Base-by-base conservation (phyloP, 2,888 invertebrate genomes). In the Polia nebulosa region DNA sequence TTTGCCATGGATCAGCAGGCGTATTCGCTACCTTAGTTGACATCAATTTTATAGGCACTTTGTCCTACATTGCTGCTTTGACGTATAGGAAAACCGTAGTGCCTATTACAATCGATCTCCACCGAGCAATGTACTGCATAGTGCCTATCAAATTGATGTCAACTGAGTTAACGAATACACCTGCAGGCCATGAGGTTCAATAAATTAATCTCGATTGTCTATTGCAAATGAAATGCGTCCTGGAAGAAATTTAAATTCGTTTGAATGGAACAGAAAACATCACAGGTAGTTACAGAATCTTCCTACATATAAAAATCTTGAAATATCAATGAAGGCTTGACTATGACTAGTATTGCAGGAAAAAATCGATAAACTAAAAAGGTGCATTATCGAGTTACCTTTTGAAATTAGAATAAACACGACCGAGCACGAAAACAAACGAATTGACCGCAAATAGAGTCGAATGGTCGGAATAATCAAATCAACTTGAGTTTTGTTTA, bases 401-500 rank as follows among this genome's bases (percentile, higher is more conserved):
- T 45, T 55, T 56, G 34, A 45, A 62, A 77, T 68, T 64, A 49
- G 47, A 72, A 59, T 34, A 49, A 44, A 61, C 60, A 61, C 41
- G 47, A 58, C n/a, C 47, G 11, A 34, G 3, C 20, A 65, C 52
- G 17, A 57, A 70, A 68, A 45, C 52, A 63, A 64, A 62, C 52
- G 45, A 59, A 65, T 47, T 39, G 51, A 78, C 70, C 70, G 25
- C 71, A 57, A 70, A 63, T 52, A 66, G 47, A 36, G 3, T 20
- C 58, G 17, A 77, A 32, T 39, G 34, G 34, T 36, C 15, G 29
- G 44, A 64, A 64, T 76, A 76, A 66, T 70, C 61, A 67, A 72
- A 80, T 62, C 32, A 75, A 75, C 47, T 61, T 22, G 55, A 61
- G 58, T 72, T 78, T 71, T 58, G 47, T 47, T 71, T 57, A 66